These are phyloP conservation scores for Diadumene lineata DNA, from an alignment of 92 coral and sea anemone genomes.

Conservation along the genomic window DNA sequence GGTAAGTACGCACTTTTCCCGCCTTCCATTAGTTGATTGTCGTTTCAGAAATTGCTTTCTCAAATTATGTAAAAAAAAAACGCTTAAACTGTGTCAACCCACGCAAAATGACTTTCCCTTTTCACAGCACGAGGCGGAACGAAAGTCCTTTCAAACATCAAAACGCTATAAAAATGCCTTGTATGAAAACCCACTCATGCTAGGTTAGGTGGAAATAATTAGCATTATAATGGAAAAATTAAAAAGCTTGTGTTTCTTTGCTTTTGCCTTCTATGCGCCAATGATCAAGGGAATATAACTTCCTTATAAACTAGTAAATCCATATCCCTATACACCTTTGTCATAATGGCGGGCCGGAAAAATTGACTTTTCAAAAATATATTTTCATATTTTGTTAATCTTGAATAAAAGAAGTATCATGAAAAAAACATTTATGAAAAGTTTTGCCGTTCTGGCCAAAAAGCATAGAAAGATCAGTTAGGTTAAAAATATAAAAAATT, in stretches of 20 bases:
- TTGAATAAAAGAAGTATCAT: too few relatives aligned
- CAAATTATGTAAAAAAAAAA: not conserved
- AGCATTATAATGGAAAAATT: not conserved
- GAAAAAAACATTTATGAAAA: too few relatives aligned
- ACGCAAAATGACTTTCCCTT: not conserved
- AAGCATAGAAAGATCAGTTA: too few relatives aligned
- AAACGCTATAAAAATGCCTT: not conserved
- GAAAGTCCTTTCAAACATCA: not conserved
- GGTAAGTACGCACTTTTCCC: too few relatives aligned
- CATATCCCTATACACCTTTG: too few relatives aligned
- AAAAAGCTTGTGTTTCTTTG: too few relatives aligned
- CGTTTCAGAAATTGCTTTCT: not conserved
- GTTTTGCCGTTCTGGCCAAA: too few relatives aligned
- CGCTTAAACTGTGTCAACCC: not conserved
- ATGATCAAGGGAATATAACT: not conserved
- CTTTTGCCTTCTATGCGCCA: too few relatives aligned
- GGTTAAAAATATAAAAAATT: too few relatives aligned
- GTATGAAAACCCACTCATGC: not conserved
- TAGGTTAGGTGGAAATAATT: not conserved
- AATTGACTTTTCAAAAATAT: too few relatives aligned
- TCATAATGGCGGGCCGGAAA: too few relatives aligned
- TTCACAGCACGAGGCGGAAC: not conserved
- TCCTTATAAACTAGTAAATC: not conserved
- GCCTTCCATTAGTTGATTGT: not conserved
- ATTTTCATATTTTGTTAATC: too few relatives aligned